phyloP scores from a whole-genome alignment of 2,888 invertebrate genomes.

The Tachystola acroxantha region DNA sequence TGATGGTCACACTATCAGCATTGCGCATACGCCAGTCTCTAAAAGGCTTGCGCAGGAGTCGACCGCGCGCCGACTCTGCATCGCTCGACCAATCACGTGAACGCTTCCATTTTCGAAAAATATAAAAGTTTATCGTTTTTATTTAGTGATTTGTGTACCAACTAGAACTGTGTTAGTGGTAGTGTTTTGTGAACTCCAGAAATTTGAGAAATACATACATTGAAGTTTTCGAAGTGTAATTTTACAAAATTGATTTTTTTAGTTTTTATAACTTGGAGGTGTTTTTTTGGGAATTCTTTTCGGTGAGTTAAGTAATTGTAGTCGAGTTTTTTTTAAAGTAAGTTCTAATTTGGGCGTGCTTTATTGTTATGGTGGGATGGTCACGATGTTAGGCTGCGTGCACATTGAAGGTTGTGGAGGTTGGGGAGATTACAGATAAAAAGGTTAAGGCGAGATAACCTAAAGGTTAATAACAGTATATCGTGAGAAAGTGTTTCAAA shows the following conservation, averaged over 20 bases:
- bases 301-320: slow-evolving; percentile 42
- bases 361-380: slow-evolving; percentile 5
- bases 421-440: too few relatives aligned
- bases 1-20: slow-evolving; percentile 4
- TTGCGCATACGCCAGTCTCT: slow-evolving; percentile 51
- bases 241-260: slow-evolving; percentile 25
- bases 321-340: slow-evolving; percentile 15
- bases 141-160: slow-evolving; percentile 6
- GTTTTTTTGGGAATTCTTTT: slow-evolving; percentile 28
- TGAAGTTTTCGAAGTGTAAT: slow-evolving; percentile 14
- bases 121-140: slow-evolving; percentile 10
- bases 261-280: neutral
- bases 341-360: slow-evolving; percentile 27
- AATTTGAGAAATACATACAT: neutral
- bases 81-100: slow-evolving; percentile 22
- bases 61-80: slow-evolving; percentile 30
- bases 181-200: slow-evolving; percentile 11
- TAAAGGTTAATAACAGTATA: too few relatives aligned
- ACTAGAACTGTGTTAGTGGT: slow-evolving; percentile 9
- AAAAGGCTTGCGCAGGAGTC: slow-evolving; percentile 49
- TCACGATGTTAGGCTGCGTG: slow-evolving; percentile 7
- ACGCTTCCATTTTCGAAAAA: slow-evolving; percentile 13
- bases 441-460: too few relatives aligned
- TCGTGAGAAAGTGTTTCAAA: too few relatives aligned
- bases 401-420: neutral